Conservation (phyloP, 2,888 invertebrate genomes). For the Lasioglossum calceatum region DNA sequence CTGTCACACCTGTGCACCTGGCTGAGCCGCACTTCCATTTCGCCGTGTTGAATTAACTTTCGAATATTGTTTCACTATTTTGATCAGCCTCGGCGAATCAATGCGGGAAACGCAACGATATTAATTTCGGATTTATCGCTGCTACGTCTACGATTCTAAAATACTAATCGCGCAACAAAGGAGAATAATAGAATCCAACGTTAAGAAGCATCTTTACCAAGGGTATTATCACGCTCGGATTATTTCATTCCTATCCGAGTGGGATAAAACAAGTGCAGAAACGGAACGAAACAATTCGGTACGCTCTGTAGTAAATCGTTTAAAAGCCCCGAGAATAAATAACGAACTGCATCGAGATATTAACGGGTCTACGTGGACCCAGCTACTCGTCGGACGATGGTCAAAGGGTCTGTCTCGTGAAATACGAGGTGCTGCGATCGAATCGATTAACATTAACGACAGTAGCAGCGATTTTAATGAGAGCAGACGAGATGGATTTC, state of each 20-base stretch:
- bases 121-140: neutral
- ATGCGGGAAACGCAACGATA: neutral
- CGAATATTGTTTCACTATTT: neutral
- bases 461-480: neutral
- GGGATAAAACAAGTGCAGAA: neutral
- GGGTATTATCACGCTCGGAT: neutral
- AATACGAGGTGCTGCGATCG: neutral
- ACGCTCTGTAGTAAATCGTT: neutral
- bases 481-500: neutral
- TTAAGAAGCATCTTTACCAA: neutral
- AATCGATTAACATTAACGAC: conserved; percentile 6
- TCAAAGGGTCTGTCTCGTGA: neutral
- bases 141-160: neutral
- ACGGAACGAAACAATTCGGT: neutral
- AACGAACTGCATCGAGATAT: neutral
- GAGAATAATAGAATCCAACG: neutral
- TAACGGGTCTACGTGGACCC: neutral
- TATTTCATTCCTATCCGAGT: neutral
- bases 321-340: neutral
- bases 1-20: neutral
- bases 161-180: neutral
- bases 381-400: neutral
- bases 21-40: neutral
- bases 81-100: neutral
- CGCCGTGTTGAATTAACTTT: neutral